Conservation (phyloP, 2,797 vertebrate genomes). For the Meriones psammophilus region DNA sequence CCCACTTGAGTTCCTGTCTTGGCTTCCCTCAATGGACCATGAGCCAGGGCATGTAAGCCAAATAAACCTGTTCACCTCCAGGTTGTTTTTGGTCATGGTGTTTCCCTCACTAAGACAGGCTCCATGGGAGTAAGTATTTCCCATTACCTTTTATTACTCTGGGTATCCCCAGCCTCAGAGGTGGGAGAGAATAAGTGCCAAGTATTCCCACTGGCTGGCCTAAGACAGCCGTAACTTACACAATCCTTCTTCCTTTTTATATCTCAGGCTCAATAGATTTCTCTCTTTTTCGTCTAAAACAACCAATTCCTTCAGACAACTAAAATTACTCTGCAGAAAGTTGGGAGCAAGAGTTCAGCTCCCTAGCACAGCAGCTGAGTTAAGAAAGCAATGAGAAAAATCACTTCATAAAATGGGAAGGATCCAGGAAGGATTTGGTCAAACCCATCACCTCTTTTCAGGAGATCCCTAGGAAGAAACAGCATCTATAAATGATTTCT, state of each 20-base stretch:
- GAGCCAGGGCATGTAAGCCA: neutral
- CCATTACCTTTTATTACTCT: slow-evolving; percentile 62
- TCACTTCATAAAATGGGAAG: neutral
- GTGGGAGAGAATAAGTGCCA: neutral
- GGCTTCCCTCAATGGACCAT: neutral
- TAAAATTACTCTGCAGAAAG: neutral
- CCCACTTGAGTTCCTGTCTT: neutral
- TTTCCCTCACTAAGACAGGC: neutral
- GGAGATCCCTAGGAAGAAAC: slow-evolving; percentile 16
- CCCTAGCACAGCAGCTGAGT: neutral
- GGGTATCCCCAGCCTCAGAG: neutral
- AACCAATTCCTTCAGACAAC: slow-evolving; percentile 43
- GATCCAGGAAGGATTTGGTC: neutral
- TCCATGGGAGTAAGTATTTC: slow-evolving; percentile 36
- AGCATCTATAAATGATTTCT: slow-evolving; percentile 18
- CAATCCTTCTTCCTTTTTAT: neutral
- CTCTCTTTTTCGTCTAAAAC: slow-evolving; percentile 32
- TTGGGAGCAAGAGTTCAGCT: slow-evolving; percentile 5
- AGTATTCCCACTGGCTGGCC: neutral
- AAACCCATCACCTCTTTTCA: neutral
- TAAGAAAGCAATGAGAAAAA: slow-evolving; percentile 18
- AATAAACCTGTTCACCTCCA: neutral
- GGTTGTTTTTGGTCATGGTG: too few species aligned
- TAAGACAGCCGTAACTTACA: slow-evolving; percentile 46
- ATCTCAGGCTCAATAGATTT: neutral